Percentiles rank a stretch among this genome's conserved stretches.
Evolutionary conservation across 2,113 vertebrate genomes (phyloP).

Genomic region (Cranoglanis bouderius): DNA sequence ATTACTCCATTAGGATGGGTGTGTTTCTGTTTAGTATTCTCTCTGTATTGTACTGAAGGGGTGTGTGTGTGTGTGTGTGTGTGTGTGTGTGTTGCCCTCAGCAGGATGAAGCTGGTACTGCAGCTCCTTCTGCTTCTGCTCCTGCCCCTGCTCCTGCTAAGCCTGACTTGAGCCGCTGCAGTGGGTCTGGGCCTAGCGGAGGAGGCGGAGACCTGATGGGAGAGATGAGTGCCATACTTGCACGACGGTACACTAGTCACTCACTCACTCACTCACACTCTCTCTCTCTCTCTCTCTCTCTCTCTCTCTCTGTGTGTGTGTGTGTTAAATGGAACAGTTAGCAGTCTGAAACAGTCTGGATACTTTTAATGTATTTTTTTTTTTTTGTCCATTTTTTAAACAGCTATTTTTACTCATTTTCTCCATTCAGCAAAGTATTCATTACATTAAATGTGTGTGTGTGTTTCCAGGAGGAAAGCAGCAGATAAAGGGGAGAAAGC

Average conservation of each 20-base stretch:
- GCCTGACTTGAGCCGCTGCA: constrained; percentile 72
- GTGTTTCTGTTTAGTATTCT: not conserved
- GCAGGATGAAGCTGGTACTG: constrained; percentile 76
- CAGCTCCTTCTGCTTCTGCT: constrained; percentile 53
- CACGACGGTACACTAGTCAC: constrained; percentile 77
- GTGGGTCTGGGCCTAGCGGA: constrained; percentile 66
- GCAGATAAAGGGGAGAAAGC: constrained; percentile 79
- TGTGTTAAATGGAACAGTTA: not conserved
- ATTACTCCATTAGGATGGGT: not conserved
- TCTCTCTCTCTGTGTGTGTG: not conserved
- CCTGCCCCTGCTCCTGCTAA: constrained; percentile 60
- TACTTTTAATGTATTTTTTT: not conserved
- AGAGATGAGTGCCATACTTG: constrained; percentile 91
- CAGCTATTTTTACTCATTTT: not conserved
- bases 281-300: not conserved
- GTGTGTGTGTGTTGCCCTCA: constrained; percentile 53
- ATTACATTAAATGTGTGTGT: not conserved
- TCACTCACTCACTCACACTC: too few relatives aligned
- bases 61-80: constrained; percentile 23
- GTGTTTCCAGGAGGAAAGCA: constrained; percentile 80
- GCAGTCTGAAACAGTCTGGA: not conserved
- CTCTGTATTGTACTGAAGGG: not conserved
- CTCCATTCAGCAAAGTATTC: not conserved
- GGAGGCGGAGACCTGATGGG: constrained; percentile 83
- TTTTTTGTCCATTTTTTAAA: not conserved